Evolutionary conservation across 2,888 invertebrate genomes (phyloP).

Genomic region (Limenitis camilla): DNA sequence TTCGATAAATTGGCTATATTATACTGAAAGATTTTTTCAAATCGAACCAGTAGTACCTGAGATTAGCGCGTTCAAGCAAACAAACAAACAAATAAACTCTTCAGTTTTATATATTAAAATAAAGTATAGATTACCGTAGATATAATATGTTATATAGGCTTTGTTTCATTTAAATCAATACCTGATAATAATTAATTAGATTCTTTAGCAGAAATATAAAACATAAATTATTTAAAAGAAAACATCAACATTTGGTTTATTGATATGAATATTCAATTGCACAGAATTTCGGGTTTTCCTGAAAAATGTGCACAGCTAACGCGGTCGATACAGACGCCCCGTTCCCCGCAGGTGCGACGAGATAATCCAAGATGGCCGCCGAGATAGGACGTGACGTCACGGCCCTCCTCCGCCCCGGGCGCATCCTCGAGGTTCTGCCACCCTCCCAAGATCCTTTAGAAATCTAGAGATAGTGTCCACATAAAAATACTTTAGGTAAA

Average conservation of each 20-base stretch:
- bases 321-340: constrained; percentile 64
- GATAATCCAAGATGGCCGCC: constrained; percentile 76
- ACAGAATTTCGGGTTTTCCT: constrained; percentile 35
- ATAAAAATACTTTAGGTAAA: constrained; percentile 18
- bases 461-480: constrained; percentile 53
- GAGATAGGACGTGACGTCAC: constrained; percentile 76
- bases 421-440: constrained; percentile 65
- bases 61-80: too few species aligned
- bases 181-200: background rate
- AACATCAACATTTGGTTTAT: background rate
- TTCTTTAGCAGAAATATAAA: too few species aligned
- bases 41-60: too few species aligned
- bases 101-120: too few species aligned
- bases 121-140: too few species aligned
- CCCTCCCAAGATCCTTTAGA: constrained; percentile 74
- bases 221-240: background rate
- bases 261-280: too few species aligned
- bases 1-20: too few species aligned
- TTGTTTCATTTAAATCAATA: too few species aligned
- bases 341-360: constrained; percentile 72
- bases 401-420: constrained; percentile 46
- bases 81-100: too few species aligned
- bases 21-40: too few species aligned
- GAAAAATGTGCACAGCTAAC: constrained; percentile 64
- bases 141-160: too few species aligned